Conservation (phyloP, 2,113 vertebrate species). For the Oxyruncus cristatus region DNA sequence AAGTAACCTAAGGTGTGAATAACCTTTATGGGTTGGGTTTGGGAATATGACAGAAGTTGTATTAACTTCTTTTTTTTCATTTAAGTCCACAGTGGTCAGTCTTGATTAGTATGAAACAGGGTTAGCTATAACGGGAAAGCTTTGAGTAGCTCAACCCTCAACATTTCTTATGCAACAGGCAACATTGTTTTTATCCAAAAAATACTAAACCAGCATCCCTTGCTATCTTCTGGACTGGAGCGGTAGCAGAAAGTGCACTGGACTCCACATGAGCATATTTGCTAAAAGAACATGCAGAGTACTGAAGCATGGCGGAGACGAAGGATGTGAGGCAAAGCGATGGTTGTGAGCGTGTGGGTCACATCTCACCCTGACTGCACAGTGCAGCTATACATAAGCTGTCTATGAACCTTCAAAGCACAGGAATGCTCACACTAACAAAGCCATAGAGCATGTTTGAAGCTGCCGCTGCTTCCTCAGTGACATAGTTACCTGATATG, state of each 20-base stretch:
- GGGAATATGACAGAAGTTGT: not conserved
- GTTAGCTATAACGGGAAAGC: not conserved
- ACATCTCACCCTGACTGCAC: fast-evolving
- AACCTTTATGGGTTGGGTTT: not conserved
- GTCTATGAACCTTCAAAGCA: not conserved
- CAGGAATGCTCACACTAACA: not conserved
- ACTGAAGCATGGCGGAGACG: fast-evolving
- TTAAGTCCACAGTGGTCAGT: not conserved
- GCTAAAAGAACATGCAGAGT: not conserved
- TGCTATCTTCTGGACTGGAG: not conserved
- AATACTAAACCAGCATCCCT: not conserved
- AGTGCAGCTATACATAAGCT: not conserved
- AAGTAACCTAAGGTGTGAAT: not conserved
- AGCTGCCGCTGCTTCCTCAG: not conserved
- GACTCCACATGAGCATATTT: not conserved
- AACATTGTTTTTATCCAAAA: not conserved
- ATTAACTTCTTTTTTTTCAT: not conserved
- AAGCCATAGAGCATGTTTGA: not conserved
- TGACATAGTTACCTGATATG: not conserved
- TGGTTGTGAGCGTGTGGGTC: not conserved
- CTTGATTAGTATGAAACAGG: not conserved
- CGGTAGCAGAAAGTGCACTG: not conserved
- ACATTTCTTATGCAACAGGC: not conserved
- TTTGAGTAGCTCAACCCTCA: not conserved
- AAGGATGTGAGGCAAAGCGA: fast-evolving